Percentiles rank a stretch among this genome's conserved stretches.
phyloP scores from a whole-genome alignment of 2,113 vertebrate species.

The Nothocercus julius region DNA sequence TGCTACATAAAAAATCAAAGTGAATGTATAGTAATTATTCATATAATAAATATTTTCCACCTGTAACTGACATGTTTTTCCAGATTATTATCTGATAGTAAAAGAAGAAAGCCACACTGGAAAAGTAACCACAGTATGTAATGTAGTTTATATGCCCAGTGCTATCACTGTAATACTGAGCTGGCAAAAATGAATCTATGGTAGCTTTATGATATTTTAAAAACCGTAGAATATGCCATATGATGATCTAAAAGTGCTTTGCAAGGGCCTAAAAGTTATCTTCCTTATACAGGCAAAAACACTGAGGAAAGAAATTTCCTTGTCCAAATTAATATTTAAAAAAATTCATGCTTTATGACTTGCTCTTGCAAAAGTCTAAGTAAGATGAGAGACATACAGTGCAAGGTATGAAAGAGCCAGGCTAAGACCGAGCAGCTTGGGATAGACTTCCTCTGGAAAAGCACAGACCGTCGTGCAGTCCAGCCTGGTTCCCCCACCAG shows the following conservation, averaged over 20 bases:
- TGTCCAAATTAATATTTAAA: constrained; percentile 14
- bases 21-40: neutral
- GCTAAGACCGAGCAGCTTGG: neutral
- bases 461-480: neutral
- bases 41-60: neutral
- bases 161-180: constrained; percentile 40
- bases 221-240: neutral
- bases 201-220: constrained; percentile 44
- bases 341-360: neutral
- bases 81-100: neutral
- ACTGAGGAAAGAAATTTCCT: constrained; percentile 19
- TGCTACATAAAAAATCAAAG: neutral
- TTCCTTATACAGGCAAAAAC: constrained; percentile 28
- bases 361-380: neutral
- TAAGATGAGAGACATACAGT: neutral
- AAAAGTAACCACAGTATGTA: neutral
- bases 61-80: neutral
- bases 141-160: constrained; percentile 47
- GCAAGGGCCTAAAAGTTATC: constrained; percentile 28
- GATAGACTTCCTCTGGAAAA: neutral
- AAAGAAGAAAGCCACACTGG: neutral
- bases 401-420: neutral
- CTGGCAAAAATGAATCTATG: constrained; percentile 42
- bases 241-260: constrained; percentile 54
- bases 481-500: accelerated